Conservation (phyloP, 2,888 invertebrate species). For the Gari tellinella region DNA sequence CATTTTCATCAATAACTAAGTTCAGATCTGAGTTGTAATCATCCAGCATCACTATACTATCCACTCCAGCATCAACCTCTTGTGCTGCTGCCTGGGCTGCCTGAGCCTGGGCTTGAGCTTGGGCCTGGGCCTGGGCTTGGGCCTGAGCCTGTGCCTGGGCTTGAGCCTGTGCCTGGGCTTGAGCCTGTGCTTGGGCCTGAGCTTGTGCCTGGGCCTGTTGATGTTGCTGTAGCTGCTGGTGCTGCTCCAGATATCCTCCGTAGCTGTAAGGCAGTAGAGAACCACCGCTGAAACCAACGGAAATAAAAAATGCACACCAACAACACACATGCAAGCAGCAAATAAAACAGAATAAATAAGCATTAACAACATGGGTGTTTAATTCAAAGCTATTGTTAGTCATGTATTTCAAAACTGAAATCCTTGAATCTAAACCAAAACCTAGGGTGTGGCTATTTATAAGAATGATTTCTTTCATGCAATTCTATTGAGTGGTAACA, state of each 20-base stretch:
- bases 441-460: no score
- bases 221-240: constrained; percentile 17
- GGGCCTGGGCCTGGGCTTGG: constrained; percentile 10
- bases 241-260: constrained; percentile 24
- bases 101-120: constrained; percentile 19
- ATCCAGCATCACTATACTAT: constrained; percentile 74
- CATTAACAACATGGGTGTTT: no score
- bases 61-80: constrained; percentile 46
- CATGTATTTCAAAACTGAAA: no score
- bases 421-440: no score
- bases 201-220: constrained; percentile 15
- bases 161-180: constrained; percentile 19
- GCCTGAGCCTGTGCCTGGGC: constrained; percentile 5
- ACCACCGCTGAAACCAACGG: constrained; percentile 3
- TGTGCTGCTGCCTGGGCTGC: constrained; percentile 24
- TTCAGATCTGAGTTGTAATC: constrained; percentile 82
- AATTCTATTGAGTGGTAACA: no score
- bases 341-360: no score
- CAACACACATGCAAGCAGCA: constrained; percentile 4
- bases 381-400: no score
- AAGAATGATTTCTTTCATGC: no score
- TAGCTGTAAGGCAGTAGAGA: constrained; percentile 12
- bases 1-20: constrained; percentile 78
- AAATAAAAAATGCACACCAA: background rate
- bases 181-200: constrained; percentile 24